Evolutionary conservation across 2,797 vertebrate genomes (phyloP).

Genomic region (Centropyge bicolor): DNA sequence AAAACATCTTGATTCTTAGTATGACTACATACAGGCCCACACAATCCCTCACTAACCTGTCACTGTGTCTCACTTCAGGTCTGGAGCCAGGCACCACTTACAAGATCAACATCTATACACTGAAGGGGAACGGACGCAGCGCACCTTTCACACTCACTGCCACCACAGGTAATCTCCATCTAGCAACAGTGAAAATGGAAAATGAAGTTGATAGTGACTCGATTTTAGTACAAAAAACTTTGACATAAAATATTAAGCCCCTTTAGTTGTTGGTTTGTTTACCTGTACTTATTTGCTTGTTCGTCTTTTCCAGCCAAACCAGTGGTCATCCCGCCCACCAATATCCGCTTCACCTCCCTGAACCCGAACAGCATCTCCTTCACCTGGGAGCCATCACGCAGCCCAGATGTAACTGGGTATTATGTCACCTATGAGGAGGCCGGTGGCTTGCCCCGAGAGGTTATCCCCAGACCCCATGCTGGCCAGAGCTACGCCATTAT

Average conservation of each 20-base stretch:
- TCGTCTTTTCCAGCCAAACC: slow-evolving; percentile 76
- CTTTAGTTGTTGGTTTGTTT: too few species aligned
- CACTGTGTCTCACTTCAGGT: slow-evolving; percentile 79
- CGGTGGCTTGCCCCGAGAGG: slow-evolving; percentile 86
- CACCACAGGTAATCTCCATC: slow-evolving; percentile 88
- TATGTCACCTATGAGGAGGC: slow-evolving; percentile 92
- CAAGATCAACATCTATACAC: slow-evolving; percentile 93
- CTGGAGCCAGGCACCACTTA: slow-evolving; percentile 94
- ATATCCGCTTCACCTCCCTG: slow-evolving; percentile 92
- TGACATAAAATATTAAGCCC: too few species aligned
- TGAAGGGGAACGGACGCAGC: slow-evolving; percentile 93
- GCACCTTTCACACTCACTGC: slow-evolving; percentile 90
- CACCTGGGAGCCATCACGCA: slow-evolving; percentile 92
- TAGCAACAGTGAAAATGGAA: too few species aligned
- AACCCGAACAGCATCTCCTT: slow-evolving; percentile 90
- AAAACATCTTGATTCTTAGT: not conserved
- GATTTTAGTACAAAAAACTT: not conserved
- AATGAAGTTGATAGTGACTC: too few species aligned
- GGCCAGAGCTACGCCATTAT: slow-evolving; percentile 88
- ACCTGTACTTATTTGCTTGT: not conserved
- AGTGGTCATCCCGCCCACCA: slow-evolving; percentile 92
- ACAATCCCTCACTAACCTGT: not conserved
- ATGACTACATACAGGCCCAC: not conserved
- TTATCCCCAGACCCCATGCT: slow-evolving; percentile 88
- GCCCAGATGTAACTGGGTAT: slow-evolving; percentile 91